A percentile compares a stretch with the other conserved stretches of the same genome.
phyloP scores from a whole-genome alignment of 2,888 invertebrate genomes.

The Craniophora ligustri region DNA sequence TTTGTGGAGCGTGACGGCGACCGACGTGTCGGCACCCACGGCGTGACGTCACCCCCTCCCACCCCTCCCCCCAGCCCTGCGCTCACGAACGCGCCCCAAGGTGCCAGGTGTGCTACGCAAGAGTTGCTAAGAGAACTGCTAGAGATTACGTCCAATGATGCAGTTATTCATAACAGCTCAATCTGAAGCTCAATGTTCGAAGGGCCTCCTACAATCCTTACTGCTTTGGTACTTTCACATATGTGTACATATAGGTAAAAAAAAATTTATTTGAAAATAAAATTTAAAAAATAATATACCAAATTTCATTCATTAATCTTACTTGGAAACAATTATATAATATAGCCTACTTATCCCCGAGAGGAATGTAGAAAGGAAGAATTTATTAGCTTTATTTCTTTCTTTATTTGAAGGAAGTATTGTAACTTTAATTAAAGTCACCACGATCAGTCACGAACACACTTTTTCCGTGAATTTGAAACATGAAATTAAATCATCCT shows the following conservation, averaged over 20 bases:
- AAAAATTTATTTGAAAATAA: too few species aligned
- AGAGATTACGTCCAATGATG: background rate
- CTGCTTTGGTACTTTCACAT: background rate
- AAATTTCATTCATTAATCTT: too few species aligned
- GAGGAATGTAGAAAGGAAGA: too few species aligned
- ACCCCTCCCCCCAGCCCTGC: constrained; percentile 40
- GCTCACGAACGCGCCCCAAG: constrained; percentile 21
- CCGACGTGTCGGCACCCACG: constrained; percentile 87
- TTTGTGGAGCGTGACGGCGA: constrained; percentile 88
- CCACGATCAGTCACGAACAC: constrained; percentile 32
- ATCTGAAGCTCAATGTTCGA: background rate
- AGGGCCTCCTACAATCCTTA: background rate
- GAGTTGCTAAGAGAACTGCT: constrained; percentile 22
- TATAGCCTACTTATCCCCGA: too few species aligned
- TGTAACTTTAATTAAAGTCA: constrained; percentile 19
- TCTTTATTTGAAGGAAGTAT: background rate
- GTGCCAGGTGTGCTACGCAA: constrained; percentile 28
- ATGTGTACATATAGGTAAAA: too few species aligned
- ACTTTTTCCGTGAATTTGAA: constrained; percentile 27
- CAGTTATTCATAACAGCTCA: background rate
- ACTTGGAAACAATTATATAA: too few species aligned
- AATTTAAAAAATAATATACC: too few species aligned
- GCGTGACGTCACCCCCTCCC: constrained; percentile 77
- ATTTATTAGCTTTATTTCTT: background rate
- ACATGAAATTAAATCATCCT: constrained; percentile 27